Base-by-base conservation (phyloP, 1,140 invertebrate species). In the Heliconius congener region DNA sequence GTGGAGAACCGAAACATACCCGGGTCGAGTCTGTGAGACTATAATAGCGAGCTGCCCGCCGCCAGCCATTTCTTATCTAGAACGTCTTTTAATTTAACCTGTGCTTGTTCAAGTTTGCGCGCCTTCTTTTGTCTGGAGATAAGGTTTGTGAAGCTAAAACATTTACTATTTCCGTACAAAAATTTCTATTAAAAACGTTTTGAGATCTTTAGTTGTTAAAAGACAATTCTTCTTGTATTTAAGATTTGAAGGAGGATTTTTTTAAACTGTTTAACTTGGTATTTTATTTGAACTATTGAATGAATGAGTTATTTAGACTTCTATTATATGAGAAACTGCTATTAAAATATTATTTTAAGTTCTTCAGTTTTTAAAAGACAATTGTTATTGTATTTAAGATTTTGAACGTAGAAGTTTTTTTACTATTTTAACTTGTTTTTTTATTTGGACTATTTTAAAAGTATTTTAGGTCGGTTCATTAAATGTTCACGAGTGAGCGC, bases 81-180 rank as follows among this genome's bases (percentile, higher is more conserved):
- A 66, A 66, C 60, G 60, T 66, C 60, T 66, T 66, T 66, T 66
- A 66, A 66, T 66, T 66, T 66, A 66, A 66, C 60, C 60, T 66
- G 60, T 66, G 60, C 60, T 66, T 66, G 60, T 66, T 66, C 60
- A 66, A 66, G 23, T 66, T 66, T 27, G 27, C 60, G 27, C 60
- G 60, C 60, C 11, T 27, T 60, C 55, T 60, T 60, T 60, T 60
- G n/a, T 60, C n/a, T 23, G 55, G n/a, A 60, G 23, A 23, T 60
- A 60, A 60, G 55, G 55, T 23, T 27, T 60, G n/a, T 23, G 55
- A 60, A 60, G 55, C 55, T 60, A 60, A 60, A 60, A 66, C 23
- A 30, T 66, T 27, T 66, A 13, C 9, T 66, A 66, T 66, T 66
- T 66, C 60, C 60, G 3, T 16, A 27, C 19, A 16, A 3, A 27